Base-by-base conservation (phyloP, 2,113 vertebrate species). In the Odobenus rosmarus region DNA sequence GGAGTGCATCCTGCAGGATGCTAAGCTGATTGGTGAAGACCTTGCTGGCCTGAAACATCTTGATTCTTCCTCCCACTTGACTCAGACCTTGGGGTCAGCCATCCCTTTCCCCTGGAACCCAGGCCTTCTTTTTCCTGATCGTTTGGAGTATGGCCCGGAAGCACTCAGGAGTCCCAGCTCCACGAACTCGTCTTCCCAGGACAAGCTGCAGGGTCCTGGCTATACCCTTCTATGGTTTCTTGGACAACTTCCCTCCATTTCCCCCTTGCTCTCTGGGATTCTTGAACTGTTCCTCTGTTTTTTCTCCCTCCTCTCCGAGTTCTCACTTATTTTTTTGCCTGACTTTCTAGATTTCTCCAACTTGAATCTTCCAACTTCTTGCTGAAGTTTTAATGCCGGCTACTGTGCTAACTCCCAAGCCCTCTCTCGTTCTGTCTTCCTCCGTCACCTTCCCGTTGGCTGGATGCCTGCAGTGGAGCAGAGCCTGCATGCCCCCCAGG, bases 11-110 rank as follows among this genome's bases (percentile, higher is more conserved):
- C 53, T 42, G 39, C 9, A 14, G 93, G 49, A 31, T 7, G 33
- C 62, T 12, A 15, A 51, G 7, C 55, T 23, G 36, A 39, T 8
- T 15, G 28, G 53, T 31, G 57, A 51, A 4, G 51, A 31, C 33
- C 33, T 39, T 1, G 0, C 39, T 0, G 3, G 39, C 42, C 39
- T 3, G 33, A 81, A 51, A 31, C 8, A 1, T 23, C 51, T 15
- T 8, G 76, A 33, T 82, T 49, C 36, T 42, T 87, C 49, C 46
- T 64, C 14, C 19, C 36, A 19, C 42, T 42, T 55, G 59, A 77
- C 12, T 9, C 7, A 64, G 14, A 46, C n/a, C 51, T 12, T 8
- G 36, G 49, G 10, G 13, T 92, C 67, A 10, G 36, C 21, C 18
- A 33, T 26, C 64, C 51, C 33, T 51, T 51, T 53, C 55, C 53